These are phyloP conservation scores for Botia kubotai DNA, from an alignment of 2,797 vertebrate genomes.

Conservation along the genomic window DNA sequence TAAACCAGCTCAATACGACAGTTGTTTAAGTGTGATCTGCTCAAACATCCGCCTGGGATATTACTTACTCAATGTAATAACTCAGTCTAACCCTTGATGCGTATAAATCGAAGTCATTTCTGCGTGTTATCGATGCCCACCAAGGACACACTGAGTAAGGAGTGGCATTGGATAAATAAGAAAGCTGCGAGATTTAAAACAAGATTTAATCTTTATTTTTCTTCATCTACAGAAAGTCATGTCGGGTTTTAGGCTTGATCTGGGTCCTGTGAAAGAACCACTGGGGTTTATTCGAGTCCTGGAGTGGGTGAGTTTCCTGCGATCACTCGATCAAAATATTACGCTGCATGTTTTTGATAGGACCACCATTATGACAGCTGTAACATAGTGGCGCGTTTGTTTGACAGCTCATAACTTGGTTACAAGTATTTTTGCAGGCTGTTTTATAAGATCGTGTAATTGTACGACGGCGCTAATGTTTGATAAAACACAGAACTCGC, in stretches of 20 bases:
- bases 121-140: background rate
- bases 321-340: background rate
- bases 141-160: background rate
- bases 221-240: constrained; percentile 63
- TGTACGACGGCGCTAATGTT: background rate
- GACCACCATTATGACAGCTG: background rate
- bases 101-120: no score
- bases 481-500: background rate
- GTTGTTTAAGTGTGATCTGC: constrained; percentile 7
- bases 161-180: background rate
- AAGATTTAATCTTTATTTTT: constrained; percentile 18
- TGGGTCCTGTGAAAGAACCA: constrained; percentile 80
- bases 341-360: background rate
- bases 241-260: constrained; percentile 74
- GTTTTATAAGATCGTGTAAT: background rate
- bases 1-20: background rate
- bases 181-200: background rate
- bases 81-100: background rate
- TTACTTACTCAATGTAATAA: background rate
- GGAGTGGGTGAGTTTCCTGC: constrained; percentile 76
- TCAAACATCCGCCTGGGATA: background rate
- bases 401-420: background rate
- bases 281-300: constrained; percentile 81
- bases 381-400: background rate
- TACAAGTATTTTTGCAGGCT: background rate